Evolutionary conservation across 2,888 invertebrate species (phyloP), one percentile per base, ranked within the genome.

Genomic region (Linnaemya vulpina): DNA sequence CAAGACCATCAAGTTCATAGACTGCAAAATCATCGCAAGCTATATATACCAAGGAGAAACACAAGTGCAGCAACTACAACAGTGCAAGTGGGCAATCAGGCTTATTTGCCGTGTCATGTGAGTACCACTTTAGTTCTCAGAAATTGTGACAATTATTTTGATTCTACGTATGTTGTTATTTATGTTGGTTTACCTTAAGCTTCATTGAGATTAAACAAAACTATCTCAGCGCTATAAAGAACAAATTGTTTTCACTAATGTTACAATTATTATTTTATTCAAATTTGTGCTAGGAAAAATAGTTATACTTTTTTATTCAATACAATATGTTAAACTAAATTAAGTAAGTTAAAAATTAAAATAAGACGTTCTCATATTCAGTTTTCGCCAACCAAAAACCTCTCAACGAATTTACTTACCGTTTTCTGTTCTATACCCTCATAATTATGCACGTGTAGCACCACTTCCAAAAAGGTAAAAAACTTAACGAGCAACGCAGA

Each of bases 101-200:
- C 97, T 87, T 98, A 97, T 93, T 94, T 98, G 89, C 97, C 97
- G 86, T 98, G 97, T 94, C 96, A 96, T 94, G 96, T 95, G 89
- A 93, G 93, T 90, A 78, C 7, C n/a, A 53, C 51, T 35, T 68
- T 51, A 40, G 35, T 35, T 53, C 46, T 38, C 46, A 62, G 35
- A 35, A 65, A 58, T 68, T 75, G 7, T 35, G 4, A 67, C n/a
- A 4, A 15, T 20, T 1, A 62, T 88, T 87, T 89, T 89, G 87
- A 35, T 90, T 43, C 13, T 43, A 15, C 30, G 11, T 40, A 20
- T 40, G 13, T 43, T 70, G 22, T 11, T 55, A 9, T 63, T 25
- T 55, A 5, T 20, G 0, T 25, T 0, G 13, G 43, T 53, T 38
- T 73, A 79, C 30, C 53, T 79, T 84, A 55, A 38, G 71, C 51